Evolutionary conservation across 2,113 vertebrate genomes (phyloP), one percentile per base, ranked within the genome.

Genomic region (Poeciliopsis turrubarensis): DNA sequence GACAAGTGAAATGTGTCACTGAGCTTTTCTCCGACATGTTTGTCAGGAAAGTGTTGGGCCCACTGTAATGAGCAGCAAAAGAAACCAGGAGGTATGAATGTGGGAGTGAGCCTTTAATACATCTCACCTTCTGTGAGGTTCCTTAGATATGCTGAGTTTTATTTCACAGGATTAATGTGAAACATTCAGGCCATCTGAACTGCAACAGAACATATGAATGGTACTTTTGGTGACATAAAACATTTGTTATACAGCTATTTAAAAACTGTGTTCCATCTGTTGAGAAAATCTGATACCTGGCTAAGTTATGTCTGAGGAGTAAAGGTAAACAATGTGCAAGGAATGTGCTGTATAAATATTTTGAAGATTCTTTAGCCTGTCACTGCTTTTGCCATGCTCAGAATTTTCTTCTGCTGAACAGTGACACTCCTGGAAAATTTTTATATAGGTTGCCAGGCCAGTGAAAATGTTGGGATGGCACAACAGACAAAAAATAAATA

Each of bases 1-100:
- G 94, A 93, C 93, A 92, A 87, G 84, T 84, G 82, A 92, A 84
- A 93, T 88, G 89, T 88, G 90, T 89, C 87, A 81, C 88, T 85
- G 87, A 79, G 69, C 82, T 91, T 86, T 77, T 51, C 82, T 63
- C 84, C 72, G 72, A 86, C 88, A 87, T 92, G 91, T 89, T 91
- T 91, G 87, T 87, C 88, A 82, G 80, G 79, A 73, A 61, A 70
- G 72, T 75, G 85, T 89, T 82, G 78, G 81, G 87, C 78, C 79
- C 81, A 61, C 26, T 70, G 68, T 77, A 85, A 91, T 84, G 87
- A 83, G 68, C 62, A 64, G 66, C 74, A 82, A 72, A 86, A 76
- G 60, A 26, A 37, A 41, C 65, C 31, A 22, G 14, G 61, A 83
- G 51, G 57, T n/a, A 66, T 70, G 60, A 51, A 31, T 44, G 31